Base-by-base conservation (phyloP, 1,140 invertebrate species). In the Plutomurus gul region DNA sequence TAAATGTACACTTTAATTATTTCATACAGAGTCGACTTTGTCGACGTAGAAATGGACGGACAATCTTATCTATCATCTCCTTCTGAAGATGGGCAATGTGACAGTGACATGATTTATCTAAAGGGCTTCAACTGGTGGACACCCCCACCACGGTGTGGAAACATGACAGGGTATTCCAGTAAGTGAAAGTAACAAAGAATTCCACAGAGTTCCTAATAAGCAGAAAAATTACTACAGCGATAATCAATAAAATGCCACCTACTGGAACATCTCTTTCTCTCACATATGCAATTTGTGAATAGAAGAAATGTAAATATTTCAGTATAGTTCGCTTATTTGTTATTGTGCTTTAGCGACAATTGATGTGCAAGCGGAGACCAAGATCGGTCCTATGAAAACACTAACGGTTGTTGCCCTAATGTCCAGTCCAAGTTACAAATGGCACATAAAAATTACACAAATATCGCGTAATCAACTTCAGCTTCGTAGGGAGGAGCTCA, bases 91-190 rank as follows among this genome's bases (percentile, higher is more conserved):
- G 72, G 72, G 6, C 72, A 74, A 40, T 81, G 77, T 40, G 80
- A 81, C 30, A 72, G 73, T 30, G 80, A 81, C 40, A 81, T 81
- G 80, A 76, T 81, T 39, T 78, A 46, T n/a, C 56, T 81, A 8
- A 70, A 70, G 8, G 80, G 80, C n/a, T 81, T 81, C 33, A 51
- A 75, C 30, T 76, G 51, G n/a, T 81, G 80, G 80, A 72, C 80
- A 20, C 80, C 80, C 16, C 76, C 76, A 30, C 46, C 76, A 3
- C 56, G 77, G 20, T 81, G 80, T 81, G 80, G 80, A 76, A 81
- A 81, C 47, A 43, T 81, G 16, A 81, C 76, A 30, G 77, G 77
- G 27, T 81, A 81, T 73, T 49, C 71, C 22, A 75, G 80, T 81
- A 75, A 1, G 33, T 20, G 49, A 60, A 25, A 47, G 1, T 47